A percentile compares a stretch with the other conserved stretches of the same genome.
These are phyloP conservation scores for Eulimnadia texana DNA, from an alignment of 1,140 invertebrate species.

Conservation along the genomic window DNA sequence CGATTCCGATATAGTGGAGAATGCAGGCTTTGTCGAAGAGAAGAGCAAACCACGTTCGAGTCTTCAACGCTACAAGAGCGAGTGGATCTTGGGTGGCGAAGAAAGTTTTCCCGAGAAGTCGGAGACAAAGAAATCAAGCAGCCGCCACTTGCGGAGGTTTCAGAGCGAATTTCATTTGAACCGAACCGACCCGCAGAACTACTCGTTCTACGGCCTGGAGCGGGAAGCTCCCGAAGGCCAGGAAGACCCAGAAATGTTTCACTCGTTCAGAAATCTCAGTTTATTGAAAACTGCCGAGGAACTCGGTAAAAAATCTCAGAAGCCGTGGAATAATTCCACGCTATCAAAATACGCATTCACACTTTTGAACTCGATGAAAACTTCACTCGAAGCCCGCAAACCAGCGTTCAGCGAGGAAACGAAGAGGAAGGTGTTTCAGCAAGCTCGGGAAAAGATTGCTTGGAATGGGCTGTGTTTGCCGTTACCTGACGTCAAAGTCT, in stretches of 20 bases:
- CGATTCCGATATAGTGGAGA: neutral
- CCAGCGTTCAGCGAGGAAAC: neutral
- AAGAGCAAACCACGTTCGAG: neutral
- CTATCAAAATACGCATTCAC: neutral
- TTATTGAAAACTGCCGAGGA: neutral
- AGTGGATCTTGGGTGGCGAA: neutral
- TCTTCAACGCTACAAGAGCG: neutral
- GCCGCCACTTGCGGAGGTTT: neutral
- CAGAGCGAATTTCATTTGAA: conserved; percentile 1
- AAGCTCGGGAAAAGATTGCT: neutral
- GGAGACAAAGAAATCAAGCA: conserved; percentile 8
- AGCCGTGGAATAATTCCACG: neutral
- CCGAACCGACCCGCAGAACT: neutral
- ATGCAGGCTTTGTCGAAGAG: neutral
- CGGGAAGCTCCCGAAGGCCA: conserved; percentile 37
- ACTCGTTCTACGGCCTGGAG: conserved; percentile 25
- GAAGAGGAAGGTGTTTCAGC: neutral
- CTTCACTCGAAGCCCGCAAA: neutral
- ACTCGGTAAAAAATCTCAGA: neutral
- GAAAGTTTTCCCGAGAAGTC: neutral
- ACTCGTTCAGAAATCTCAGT: neutral
- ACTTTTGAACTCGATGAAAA: neutral
- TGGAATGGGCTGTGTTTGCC: neutral
- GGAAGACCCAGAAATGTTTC: conserved; percentile 30
- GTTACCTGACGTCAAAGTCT: neutral